These are phyloP conservation scores for Apantesis nais DNA, from an alignment of 2,888 invertebrate genomes.

Conservation along the genomic window DNA sequence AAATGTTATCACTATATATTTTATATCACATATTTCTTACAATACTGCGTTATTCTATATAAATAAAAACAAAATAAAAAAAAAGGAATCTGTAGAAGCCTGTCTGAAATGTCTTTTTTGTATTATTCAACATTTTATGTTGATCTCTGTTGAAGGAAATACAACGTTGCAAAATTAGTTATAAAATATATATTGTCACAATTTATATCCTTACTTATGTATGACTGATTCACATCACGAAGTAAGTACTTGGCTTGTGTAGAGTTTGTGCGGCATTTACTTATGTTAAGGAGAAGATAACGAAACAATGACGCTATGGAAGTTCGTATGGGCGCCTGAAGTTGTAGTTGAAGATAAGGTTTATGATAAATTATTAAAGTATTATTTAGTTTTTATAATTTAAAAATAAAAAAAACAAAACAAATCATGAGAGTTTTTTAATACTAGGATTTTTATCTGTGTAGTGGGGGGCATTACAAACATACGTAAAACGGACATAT, in stretches of 20 bases:
- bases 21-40: not conserved
- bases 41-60: not conserved
- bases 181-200: not conserved
- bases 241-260: conserved; percentile 24
- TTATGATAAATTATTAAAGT: conserved; percentile 17
- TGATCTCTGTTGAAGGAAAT: not conserved
- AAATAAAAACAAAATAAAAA: not conserved
- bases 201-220: not conserved
- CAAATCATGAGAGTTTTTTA: no score
- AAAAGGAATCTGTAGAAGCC: not conserved
- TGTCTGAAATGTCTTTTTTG: not conserved
- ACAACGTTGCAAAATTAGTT: not conserved
- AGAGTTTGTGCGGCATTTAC: conserved; percentile 26
- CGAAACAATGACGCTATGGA: conserved; percentile 42
- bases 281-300: conserved; percentile 37
- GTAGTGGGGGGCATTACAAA: no score
- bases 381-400: not conserved
- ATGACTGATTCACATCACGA: conserved; percentile 11
- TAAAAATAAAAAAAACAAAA: no score
- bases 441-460: no score
- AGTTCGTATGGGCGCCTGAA: conserved; percentile 11
- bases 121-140: not conserved
- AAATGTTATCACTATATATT: no score
- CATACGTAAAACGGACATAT: no score
- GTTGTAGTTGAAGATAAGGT: conserved; percentile 34